Evolutionary conservation across 2,888 invertebrate species (phyloP), one percentile per base, ranked within the genome.

Genomic region (Oligia latruncula): DNA sequence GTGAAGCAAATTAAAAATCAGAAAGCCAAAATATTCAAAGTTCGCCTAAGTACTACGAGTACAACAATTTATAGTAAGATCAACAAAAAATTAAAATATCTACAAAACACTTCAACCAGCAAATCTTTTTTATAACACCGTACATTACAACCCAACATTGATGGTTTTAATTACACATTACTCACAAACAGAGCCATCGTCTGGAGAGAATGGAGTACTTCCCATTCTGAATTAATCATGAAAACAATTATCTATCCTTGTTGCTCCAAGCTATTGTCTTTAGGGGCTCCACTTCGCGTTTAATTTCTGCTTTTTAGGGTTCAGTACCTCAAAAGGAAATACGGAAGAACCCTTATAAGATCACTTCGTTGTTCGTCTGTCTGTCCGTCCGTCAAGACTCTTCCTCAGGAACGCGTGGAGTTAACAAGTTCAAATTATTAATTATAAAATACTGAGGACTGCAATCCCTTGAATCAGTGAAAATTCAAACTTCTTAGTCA

Each of bases 171-270:
- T 74, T 77, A 77, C 76, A 77, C 72, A 73, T 73, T 80, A 76
- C 75, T 40, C 23, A 71, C 66, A 71, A 78, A 73, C 74, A 68
- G 70, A 35, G 52, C 40, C 20, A 78, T 84, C 70, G 66, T 55
- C 81, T 62, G 43, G 73, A 74, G 82, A 78, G 72, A 62, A 46
- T 43, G n/a, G 46, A 89, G 87, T 84, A 62, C 75, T 89, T 90
- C 90, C 89, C 90, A 90, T 87, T 92, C 91, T 89, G 93, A 94
- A 95, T 95, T 94, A 95, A 95, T 95, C 93, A 95, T 92, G 93
- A 93, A 95, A 95, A 95, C 94, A 95, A 95, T 95, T 95, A 95
- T 93, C 92, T 90, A 90, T 90, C 90, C 92, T 90, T 93, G 94
- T 93, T 92, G 91, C 92, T 90, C 90, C 89, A 85, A 89, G 90